Conservation (phyloP, 2,113 vertebrate species). For the Todiramphus saurophagus region DNA sequence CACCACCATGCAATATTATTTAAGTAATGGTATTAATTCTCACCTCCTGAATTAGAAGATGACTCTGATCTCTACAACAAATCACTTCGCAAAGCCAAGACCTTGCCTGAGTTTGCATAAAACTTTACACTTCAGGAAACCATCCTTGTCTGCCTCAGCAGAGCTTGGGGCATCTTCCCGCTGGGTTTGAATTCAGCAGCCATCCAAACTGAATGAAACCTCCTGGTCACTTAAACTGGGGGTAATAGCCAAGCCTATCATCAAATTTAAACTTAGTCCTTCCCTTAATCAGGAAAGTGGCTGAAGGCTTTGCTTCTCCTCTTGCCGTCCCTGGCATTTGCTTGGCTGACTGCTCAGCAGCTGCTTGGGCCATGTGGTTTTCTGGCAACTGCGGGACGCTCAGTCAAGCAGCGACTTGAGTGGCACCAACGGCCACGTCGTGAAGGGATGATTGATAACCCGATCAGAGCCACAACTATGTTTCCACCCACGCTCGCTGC, state of each 20-base stretch:
- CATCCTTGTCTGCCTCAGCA: not conserved
- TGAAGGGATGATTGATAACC: not conserved
- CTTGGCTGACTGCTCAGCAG: not conserved
- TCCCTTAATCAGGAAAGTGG: not conserved
- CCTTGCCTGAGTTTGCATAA: not conserved
- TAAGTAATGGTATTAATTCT: not conserved
- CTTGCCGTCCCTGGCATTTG: rapidly evolving
- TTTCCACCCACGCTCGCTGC: not conserved
- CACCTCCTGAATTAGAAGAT: not conserved
- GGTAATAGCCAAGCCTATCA: not conserved
- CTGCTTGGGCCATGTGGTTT: slow-evolving; percentile 22
- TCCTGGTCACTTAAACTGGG: not conserved
- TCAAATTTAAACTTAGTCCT: not conserved
- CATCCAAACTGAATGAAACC: rapidly evolving
- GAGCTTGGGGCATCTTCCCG: rapidly evolving
- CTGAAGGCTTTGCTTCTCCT: not conserved
- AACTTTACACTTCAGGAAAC: not conserved
- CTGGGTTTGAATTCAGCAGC: not conserved
- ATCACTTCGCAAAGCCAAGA: not conserved
- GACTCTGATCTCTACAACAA: not conserved
- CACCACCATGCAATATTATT: not conserved
- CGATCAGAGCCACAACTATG: not conserved
- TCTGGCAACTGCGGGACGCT: not conserved
- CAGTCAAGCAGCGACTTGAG: not conserved
- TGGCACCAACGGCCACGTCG: not conserved